These are phyloP conservation scores for Fopius arisanus DNA, from an alignment of 1,140 invertebrate species.

Conservation along the genomic window DNA sequence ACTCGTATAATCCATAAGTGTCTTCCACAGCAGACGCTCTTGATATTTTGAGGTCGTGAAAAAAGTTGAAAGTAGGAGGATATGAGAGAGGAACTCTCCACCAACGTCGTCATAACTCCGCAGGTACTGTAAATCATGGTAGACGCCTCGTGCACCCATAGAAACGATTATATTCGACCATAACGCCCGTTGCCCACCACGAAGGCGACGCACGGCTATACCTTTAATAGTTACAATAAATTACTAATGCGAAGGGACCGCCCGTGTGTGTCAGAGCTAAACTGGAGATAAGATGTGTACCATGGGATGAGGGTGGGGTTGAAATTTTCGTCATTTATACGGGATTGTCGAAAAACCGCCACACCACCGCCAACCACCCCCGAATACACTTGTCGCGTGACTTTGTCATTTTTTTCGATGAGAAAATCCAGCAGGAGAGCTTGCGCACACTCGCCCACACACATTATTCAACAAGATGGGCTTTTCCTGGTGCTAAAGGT, in stretches of 20 bases:
- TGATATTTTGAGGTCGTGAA: conserved; percentile 16
- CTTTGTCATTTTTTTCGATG: background rate
- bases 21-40: background rate
- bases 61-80: background rate
- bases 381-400: background rate
- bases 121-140: conserved; percentile 59
- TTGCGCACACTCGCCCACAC: conserved; percentile 50
- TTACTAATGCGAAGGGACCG: conserved; percentile 43
- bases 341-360: too few species aligned
- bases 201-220: conserved; percentile 55
- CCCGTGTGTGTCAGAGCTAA: conserved; percentile 21
- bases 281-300: background rate
- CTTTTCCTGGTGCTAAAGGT: conserved; percentile 48
- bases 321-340: too few species aligned
- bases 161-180: conserved; percentile 62
- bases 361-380: background rate
- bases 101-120: conserved; percentile 54
- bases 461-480: conserved; percentile 27
- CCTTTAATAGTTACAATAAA: conserved; percentile 63
- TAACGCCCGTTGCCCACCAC: conserved; percentile 56
- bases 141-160: conserved; percentile 60
- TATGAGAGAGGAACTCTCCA: conserved; percentile 1
- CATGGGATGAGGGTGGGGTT: background rate
- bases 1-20: background rate
- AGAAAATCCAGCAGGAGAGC: conserved; percentile 29